A percentile compares a stretch with the other conserved stretches of the same genome.
Evolutionary conservation across 1,140 invertebrate genomes (phyloP).

Genomic region (Phortica variegata): DNA sequence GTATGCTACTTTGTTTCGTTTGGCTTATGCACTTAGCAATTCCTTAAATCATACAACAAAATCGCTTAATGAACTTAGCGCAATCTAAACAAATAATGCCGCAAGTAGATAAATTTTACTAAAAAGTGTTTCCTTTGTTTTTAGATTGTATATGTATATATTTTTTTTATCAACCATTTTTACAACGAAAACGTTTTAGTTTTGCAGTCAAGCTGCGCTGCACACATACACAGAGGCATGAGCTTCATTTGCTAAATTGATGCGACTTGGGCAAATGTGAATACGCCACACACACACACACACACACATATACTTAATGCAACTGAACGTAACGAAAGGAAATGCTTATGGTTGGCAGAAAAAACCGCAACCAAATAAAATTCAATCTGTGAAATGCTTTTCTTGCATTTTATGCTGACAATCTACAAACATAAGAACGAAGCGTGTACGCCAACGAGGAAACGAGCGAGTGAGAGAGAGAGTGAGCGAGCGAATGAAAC

Average conservation of each 20-base stretch:
- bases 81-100: slow-evolving; percentile 29
- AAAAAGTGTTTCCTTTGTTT: slow-evolving; percentile 27
- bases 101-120: slow-evolving; percentile 16
- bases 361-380: slow-evolving; percentile 46
- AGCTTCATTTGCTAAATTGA: slow-evolving; percentile 45
- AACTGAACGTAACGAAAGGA: slow-evolving; percentile 21
- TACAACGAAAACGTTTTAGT: slow-evolving; percentile 16
- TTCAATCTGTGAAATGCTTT: slow-evolving; percentile 45
- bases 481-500: slow-evolving; percentile 10
- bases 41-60: not conserved
- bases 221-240: no score
- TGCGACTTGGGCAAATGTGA: no score
- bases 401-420: slow-evolving; percentile 44
- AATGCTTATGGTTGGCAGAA: no score
- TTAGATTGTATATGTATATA: no score
- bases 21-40: not conserved
- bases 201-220: slow-evolving; percentile 15
- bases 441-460: not conserved
- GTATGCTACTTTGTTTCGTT: not conserved
- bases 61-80: slow-evolving; percentile 29
- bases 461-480: slow-evolving; percentile 4
- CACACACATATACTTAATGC: not conserved
- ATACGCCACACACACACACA: slow-evolving; percentile 31
- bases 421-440: slow-evolving; percentile 43
- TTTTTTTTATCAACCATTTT: slow-evolving; percentile 23